Evolutionary conservation across 2,797 vertebrate species (phyloP).

Genomic region (Xiphophorus birchmanni): DNA sequence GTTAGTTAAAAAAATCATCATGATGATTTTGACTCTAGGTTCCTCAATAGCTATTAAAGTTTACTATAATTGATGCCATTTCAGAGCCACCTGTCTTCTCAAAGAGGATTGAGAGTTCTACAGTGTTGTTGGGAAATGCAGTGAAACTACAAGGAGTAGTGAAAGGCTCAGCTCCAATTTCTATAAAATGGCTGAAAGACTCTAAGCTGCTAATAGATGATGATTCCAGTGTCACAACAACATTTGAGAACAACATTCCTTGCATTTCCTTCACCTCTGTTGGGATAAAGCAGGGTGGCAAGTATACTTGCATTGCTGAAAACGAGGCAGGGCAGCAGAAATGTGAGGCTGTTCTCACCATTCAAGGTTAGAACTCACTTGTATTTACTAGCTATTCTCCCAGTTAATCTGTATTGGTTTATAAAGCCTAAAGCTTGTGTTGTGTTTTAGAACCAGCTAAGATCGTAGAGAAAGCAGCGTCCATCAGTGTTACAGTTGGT

Average conservation of each 20-base stretch:
- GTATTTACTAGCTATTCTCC: neutral
- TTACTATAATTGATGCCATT: constrained; percentile 46
- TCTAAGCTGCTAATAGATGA: constrained; percentile 90
- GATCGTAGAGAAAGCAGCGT: constrained; percentile 89
- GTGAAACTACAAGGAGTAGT: constrained; percentile 87
- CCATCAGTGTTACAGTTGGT: constrained; percentile 92
- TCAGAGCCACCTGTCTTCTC: constrained; percentile 93
- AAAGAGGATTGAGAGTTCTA: constrained; percentile 91
- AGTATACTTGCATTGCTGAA: constrained; percentile 90
- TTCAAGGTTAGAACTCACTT: constrained; percentile 89
- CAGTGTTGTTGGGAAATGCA: constrained; percentile 87
- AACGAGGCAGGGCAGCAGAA: constrained; percentile 95
- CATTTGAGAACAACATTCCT: constrained; percentile 86
- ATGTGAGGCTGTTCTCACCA: constrained; percentile 87
- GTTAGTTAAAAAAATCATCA: constrained; percentile 79
- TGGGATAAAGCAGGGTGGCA: constrained; percentile 85
- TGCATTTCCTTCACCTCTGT: constrained; percentile 85
- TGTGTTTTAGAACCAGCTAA: constrained; percentile 89
- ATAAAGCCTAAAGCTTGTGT: constrained; percentile 32
- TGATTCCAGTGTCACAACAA: constrained; percentile 85
- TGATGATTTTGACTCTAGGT: constrained; percentile 1
- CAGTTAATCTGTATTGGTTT: neutral
- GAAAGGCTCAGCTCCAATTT: constrained; percentile 91
- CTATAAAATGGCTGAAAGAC: constrained; percentile 91
- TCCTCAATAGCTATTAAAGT: neutral